Conservation (phyloP, 1,140 invertebrate species). For the Sycophila sp. region DNA sequence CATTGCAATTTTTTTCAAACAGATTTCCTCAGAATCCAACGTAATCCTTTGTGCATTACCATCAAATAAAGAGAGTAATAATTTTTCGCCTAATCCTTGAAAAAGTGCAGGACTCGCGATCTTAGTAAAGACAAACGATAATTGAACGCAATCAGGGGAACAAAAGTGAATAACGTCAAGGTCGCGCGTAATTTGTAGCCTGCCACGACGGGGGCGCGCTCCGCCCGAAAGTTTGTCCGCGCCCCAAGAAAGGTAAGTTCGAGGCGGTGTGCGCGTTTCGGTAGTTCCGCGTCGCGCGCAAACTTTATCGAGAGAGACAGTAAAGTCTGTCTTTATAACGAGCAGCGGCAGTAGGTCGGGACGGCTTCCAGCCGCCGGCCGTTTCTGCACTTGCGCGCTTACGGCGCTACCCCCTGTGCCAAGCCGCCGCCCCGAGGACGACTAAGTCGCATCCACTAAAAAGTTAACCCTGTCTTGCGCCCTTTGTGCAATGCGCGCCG, state of each 20-base stretch:
- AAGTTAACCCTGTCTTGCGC: neutral
- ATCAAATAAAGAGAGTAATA: too few relatives aligned
- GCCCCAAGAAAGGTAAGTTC: neutral
- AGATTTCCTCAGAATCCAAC: too few relatives aligned
- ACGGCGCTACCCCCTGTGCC: neutral
- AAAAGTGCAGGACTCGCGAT: too few relatives aligned
- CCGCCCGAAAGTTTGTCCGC: neutral
- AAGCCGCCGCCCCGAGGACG: neutral
- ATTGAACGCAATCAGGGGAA: neutral
- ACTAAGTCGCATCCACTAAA: neutral
- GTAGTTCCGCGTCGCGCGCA: neutral
- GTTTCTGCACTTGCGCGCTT: neutral
- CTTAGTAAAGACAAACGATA: too few relatives aligned
- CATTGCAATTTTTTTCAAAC: too few relatives aligned
- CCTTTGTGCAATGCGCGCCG: neutral
- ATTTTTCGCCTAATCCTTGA: too few relatives aligned
- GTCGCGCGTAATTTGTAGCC: neutral
- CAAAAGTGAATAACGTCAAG: neutral
- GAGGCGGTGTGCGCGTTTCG: neutral
- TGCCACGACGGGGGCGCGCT: neutral
- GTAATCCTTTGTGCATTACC: too few relatives aligned
- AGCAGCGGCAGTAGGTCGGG: neutral
- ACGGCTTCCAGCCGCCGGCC: neutral
- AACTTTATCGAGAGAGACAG: conserved; percentile 13
- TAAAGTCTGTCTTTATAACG: conserved; percentile 18